These are phyloP conservation scores for Tipula vernalis DNA, from an alignment of 2,888 invertebrate species.

Conservation along the genomic window DNA sequence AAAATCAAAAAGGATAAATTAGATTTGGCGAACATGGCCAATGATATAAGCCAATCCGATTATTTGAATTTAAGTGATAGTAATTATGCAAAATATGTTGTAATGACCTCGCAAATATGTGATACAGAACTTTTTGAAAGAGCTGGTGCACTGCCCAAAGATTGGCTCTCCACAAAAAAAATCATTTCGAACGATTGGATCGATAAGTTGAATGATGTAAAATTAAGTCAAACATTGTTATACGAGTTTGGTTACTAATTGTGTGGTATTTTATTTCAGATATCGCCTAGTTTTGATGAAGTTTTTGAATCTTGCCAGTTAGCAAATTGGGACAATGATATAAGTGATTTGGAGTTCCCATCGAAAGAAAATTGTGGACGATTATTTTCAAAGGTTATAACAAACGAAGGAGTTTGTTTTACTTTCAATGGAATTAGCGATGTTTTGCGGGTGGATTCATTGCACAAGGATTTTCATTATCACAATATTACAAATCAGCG, in stretches of 20 bases:
- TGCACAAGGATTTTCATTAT: not conserved
- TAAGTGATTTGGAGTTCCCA: not conserved
- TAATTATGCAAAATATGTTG: not conserved
- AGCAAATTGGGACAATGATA: not conserved
- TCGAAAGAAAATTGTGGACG: not conserved
- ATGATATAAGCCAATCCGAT: not conserved
- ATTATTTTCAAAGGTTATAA: not conserved
- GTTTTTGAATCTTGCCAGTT: not conserved
- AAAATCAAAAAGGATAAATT: constrained; percentile 29
- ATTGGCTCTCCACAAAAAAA: not conserved
- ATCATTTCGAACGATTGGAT: not conserved
- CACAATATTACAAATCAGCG: not conserved
- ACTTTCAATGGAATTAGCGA: not conserved
- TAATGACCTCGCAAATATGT: not conserved
- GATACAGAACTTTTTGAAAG: not conserved
- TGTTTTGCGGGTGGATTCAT: not conserved
- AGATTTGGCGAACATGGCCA: constrained; percentile 20
- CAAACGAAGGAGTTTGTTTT: not conserved
- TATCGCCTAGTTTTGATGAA: not conserved
- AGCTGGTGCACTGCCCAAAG: no score
- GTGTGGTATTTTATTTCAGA: not conserved
- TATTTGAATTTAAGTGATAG: not conserved
- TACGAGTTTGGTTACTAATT: no score
- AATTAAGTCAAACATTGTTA: no score
- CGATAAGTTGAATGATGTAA: not conserved